These are phyloP conservation scores for Atlantisia rogersi DNA, from an alignment of 2,113 vertebrate genomes.

Conservation along the genomic window DNA sequence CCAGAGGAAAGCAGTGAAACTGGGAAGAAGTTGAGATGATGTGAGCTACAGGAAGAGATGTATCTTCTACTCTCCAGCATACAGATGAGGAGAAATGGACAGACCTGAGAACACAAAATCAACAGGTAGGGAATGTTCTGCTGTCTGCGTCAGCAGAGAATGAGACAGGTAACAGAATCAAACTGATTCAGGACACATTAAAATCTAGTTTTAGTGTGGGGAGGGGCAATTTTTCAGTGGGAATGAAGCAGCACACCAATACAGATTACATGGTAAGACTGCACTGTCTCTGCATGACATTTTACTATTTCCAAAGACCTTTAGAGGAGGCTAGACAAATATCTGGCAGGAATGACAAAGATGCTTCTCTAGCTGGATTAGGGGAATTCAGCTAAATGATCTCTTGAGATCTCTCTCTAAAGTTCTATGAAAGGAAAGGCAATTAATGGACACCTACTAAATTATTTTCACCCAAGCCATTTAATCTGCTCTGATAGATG, in stretches of 20 bases:
- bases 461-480: conserved; percentile 38
- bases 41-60: background rate
- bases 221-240: background rate
- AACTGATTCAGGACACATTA: background rate
- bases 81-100: background rate
- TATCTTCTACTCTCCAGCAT: background rate
- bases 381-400: background rate
- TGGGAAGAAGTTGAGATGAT: background rate
- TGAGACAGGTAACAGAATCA: background rate
- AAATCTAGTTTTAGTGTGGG: background rate
- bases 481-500: conserved; percentile 33
- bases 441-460: conserved; percentile 23
- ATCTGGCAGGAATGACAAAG: background rate
- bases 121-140: background rate
- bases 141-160: background rate
- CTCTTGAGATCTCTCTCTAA: conserved; percentile 29
- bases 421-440: background rate
- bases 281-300: background rate
- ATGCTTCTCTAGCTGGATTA: background rate
- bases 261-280: background rate
- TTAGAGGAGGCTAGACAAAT: background rate
- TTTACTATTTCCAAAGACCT: background rate
- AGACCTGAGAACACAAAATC: background rate
- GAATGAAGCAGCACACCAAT: background rate
- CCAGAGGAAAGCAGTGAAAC: background rate